Base-by-base conservation (phyloP, 2,888 invertebrate species). In the Podotricha telesiphe region DNA sequence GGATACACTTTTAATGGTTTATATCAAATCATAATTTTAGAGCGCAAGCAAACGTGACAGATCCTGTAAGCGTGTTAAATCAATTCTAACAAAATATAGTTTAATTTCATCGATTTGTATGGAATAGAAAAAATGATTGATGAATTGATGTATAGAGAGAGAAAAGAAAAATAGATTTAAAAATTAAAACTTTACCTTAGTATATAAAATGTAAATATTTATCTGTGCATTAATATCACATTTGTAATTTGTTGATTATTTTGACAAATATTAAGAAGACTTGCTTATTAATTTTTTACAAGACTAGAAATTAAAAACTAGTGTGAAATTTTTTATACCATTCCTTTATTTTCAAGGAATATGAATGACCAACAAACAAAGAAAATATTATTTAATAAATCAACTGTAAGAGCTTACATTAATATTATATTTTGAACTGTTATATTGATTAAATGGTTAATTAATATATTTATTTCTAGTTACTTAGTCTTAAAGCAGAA, bases 401-500 rank as follows among this genome's bases (percentile, higher is more conserved):
- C 94, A 20, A 92, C 93, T 50, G 94, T 94, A 83, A 88, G 91
- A 86, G 47, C 4, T 45, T 17, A 42, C 15, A 22, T 61, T 15
- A 19, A 28, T 20, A 47, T 65, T 7, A 20, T 59, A 51, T 40
- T 34, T 42, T 28, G 6, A 4, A 28, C 6, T 28, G 28, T 28
- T 28, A 28, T 28, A 4, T 4, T 28, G 28, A 28, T 28, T 28
- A 4, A 28, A 28, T 28, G 2, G 28, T 28, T 28, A 28, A 28
- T 28, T 4, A 28, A 28, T 28, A 28, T 4, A 6, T 34, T 61
- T 50, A 61, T 17, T 76, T 74, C 40, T 63, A 78, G 94, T 82
- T 97, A 63, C 87, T 97, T n/a, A 96, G 96, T 79, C 91, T 99
- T 71, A 98, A 98, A 91, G 98, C 98, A 0, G 98, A 99, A 87